Percentiles rank a stretch among this genome's conserved stretches.
phyloP scores from a whole-genome alignment of 2,888 invertebrate species.

The Spodoptera littoralis region DNA sequence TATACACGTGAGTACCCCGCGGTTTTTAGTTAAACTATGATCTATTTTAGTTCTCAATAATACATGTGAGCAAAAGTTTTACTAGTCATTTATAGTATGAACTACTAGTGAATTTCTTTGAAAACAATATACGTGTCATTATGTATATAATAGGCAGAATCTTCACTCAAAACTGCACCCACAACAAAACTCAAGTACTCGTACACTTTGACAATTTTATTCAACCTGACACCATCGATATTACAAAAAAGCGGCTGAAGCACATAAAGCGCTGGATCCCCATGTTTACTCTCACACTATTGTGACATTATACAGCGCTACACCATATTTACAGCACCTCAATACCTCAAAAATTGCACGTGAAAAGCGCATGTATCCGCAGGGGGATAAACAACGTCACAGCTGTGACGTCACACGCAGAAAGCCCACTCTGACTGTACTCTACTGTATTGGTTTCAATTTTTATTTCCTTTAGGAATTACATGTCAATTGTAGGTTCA shows the following conservation, averaged over 20 bases:
- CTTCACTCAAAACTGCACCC: no score
- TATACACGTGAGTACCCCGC: no score
- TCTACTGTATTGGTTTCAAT: no score
- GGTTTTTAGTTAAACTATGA: no score
- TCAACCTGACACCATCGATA: constrained; percentile 5
- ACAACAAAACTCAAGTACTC: no score
- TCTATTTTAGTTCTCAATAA: no score
- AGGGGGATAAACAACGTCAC: constrained; percentile 34
- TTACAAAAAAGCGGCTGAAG: constrained; percentile 18
- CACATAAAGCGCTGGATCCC: neutral
- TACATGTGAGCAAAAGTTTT: no score
- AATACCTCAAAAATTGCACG: constrained; percentile 41
- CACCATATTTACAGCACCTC: constrained; percentile 46
- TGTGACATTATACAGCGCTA: constrained; percentile 40
- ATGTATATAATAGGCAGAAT: no score
- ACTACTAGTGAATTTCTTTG: neutral
- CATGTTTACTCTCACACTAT: constrained; percentile 15
- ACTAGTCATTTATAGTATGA: no score
- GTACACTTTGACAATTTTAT: constrained; percentile 4
- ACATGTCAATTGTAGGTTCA: no score
- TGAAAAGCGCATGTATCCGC: constrained; percentile 43
- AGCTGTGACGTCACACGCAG: constrained; percentile 12
- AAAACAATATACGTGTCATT: neutral
- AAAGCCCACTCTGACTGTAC: neutral
- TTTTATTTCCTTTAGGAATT: no score